A percentile compares a stretch with the other conserved stretches of the same genome.
phyloP scores from a whole-genome alignment of 2,797 vertebrate genomes.

The Pelobates cultripes region DNA sequence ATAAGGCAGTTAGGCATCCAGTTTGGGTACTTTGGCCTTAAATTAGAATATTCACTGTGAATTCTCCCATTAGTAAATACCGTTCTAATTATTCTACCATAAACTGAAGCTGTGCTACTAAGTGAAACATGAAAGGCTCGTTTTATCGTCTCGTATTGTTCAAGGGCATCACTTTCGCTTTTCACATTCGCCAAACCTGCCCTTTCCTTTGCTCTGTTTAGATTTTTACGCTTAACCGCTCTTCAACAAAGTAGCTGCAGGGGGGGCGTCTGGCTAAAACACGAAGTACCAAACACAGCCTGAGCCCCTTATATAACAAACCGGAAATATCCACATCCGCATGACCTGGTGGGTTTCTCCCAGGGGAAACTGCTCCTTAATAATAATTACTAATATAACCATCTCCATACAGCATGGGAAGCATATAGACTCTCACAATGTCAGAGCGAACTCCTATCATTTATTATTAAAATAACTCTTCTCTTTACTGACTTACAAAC shows the following conservation, averaged over 20 bases:
- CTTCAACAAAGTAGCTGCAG: constrained; percentile 10
- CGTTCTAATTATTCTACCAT: too few species aligned
- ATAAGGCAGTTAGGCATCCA: too few species aligned
- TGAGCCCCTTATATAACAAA: constrained; percentile 37
- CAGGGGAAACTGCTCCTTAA: background rate
- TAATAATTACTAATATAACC: background rate
- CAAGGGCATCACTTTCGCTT: background rate
- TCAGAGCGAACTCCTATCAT: background rate
- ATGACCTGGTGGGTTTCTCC: background rate
- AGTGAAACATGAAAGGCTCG: too few species aligned
- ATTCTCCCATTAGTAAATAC: too few species aligned
- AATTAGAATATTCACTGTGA: too few species aligned
- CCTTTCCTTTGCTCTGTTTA: constrained; percentile 13
- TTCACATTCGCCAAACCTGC: background rate
- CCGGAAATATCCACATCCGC: background rate
- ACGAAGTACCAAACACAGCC: constrained; percentile 10
- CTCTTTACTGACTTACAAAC: background rate
- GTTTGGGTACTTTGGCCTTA: too few species aligned
- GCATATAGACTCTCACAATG: background rate
- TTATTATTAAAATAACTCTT: background rate
- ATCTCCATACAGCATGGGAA: background rate
- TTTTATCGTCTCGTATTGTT: too few species aligned
- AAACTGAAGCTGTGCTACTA: too few species aligned
- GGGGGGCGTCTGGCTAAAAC: constrained; percentile 4
- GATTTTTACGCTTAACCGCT: constrained; percentile 40